phyloP scores from a whole-genome alignment of 2,113 vertebrate genomes.

The Cyanoramphus novaezelandiae region DNA sequence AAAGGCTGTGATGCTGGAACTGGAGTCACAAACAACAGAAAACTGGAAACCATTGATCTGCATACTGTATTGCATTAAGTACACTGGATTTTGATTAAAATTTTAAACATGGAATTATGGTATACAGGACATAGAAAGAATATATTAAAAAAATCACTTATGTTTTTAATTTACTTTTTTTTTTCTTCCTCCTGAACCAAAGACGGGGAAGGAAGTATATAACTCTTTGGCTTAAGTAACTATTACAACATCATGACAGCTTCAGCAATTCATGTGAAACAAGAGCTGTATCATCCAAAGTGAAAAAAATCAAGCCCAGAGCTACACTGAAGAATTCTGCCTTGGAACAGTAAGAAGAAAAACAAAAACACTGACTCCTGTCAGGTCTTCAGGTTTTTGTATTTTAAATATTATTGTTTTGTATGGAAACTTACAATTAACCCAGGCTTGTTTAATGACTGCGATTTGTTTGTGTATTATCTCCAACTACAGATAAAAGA shows the following conservation, averaged over 20 bases:
- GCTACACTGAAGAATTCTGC: background rate
- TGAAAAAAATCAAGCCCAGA: slow-evolving; percentile 4
- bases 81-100: background rate
- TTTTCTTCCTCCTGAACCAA: background rate
- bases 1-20: background rate
- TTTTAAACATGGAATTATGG: background rate
- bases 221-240: background rate
- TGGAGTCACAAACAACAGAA: background rate
- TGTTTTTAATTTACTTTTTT: background rate
- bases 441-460: background rate
- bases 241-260: background rate
- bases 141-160: background rate
- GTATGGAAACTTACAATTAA: background rate
- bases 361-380: background rate
- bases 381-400: background rate
- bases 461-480: background rate
- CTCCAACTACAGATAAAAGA: background rate
- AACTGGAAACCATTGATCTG: background rate
- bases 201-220: background rate
- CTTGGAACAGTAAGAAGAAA: background rate
- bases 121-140: background rate
- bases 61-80: background rate
- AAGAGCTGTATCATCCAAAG: background rate
- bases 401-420: background rate
- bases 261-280: background rate